phyloP scores from a whole-genome alignment of 2,888 invertebrate species.

The Nemoura dubitans region DNA sequence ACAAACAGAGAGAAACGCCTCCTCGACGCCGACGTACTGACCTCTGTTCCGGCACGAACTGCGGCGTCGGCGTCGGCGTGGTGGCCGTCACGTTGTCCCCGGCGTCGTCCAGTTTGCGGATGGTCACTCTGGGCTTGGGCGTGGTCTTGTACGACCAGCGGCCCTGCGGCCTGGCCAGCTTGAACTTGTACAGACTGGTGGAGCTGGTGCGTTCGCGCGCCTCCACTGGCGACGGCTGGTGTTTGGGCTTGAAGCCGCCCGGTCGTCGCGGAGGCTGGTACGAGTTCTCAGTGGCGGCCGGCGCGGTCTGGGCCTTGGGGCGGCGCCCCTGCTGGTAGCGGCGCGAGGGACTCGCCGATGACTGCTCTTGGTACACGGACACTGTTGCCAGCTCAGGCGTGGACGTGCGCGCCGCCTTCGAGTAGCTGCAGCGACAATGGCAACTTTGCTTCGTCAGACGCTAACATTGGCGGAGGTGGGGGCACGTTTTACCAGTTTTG shows the following conservation, averaged over 20 bases:
- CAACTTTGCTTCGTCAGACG: too few relatives aligned
- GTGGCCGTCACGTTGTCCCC: conserved; percentile 38
- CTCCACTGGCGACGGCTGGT: conserved; percentile 43
- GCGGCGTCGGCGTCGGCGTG: conserved; percentile 44
- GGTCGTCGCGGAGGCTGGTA: conserved; percentile 59
- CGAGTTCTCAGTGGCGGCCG: conserved; percentile 54
- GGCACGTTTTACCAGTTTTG: too few relatives aligned
- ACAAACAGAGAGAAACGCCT: too few relatives aligned
- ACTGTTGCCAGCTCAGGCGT: conserved; percentile 70
- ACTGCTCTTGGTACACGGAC: conserved; percentile 69
- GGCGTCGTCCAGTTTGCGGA: conserved; percentile 57
- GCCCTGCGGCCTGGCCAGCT: conserved; percentile 82
- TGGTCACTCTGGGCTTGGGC: conserved; percentile 84
- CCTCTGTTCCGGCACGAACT: conserved; percentile 53
- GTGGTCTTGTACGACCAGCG: conserved; percentile 93
- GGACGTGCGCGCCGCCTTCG: conserved; percentile 52
- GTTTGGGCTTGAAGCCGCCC: conserved; percentile 75
- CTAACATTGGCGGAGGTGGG: too few relatives aligned
- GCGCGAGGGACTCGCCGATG: conserved; percentile 56
- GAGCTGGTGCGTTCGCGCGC: conserved; percentile 56
- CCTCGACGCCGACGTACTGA: neutral
- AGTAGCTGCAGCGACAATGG: conserved; percentile 50
- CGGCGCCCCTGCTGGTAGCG: conserved; percentile 50
- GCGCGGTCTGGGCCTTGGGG: conserved; percentile 55
- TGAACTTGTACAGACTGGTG: conserved; percentile 80